A percentile compares a stretch with the other conserved stretches of the same genome.
Conservation (phyloP, 2,797 vertebrate genomes). For the Babyrousa celebensis region DNA sequence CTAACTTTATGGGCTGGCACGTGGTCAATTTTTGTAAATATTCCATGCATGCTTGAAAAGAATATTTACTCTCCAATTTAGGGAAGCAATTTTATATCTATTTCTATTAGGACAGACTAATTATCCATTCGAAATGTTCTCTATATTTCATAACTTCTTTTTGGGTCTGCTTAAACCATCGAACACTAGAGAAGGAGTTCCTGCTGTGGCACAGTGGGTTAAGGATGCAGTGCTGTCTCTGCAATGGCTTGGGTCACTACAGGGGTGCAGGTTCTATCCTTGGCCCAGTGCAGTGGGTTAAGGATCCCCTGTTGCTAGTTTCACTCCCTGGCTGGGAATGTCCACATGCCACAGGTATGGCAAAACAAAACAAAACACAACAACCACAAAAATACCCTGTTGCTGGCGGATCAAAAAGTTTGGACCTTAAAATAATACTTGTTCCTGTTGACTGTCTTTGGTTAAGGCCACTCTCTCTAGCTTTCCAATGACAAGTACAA, state of each 20-base stretch:
- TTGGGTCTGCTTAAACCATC: neutral
- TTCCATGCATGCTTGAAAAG: slow-evolving; percentile 19
- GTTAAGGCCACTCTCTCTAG: neutral
- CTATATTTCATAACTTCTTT: neutral
- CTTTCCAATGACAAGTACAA: neutral
- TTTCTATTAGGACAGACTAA: slow-evolving; percentile 53
- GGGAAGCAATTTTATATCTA: neutral
- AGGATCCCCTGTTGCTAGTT: no score
- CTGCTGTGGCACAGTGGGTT: no score
- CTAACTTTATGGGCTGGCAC: slow-evolving; percentile 26
- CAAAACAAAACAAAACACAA: no score
- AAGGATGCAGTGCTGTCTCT: no score
- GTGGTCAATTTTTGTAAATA: slow-evolving; percentile 10
- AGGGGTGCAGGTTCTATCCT: no score
- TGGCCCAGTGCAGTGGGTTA: no score
- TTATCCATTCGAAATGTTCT: slow-evolving; percentile 48
- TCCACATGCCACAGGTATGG: no score
- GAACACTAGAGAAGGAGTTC: neutral
- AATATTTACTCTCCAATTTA: slow-evolving; percentile 45
- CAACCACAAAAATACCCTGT: neutral
- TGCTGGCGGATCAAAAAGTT: neutral
- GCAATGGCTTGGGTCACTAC: no score
- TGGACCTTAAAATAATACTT: slow-evolving; percentile 22
- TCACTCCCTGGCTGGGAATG: no score
- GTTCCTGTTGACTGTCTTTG: neutral